Base-by-base conservation (phyloP, 1,140 invertebrate species). In the Pseudomyrmex gracilis region DNA sequence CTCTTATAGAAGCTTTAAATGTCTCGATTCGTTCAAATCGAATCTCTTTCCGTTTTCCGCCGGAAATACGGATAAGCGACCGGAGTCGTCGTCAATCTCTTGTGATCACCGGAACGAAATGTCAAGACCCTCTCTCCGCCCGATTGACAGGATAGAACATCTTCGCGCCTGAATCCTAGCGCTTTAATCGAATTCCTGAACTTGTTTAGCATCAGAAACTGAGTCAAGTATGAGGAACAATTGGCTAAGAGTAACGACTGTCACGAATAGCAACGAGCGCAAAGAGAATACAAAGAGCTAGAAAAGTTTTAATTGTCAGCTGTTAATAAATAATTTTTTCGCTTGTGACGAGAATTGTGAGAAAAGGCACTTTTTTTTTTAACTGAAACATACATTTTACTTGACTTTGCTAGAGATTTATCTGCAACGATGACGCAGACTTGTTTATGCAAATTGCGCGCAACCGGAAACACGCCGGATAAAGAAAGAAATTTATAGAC, bases 111-210 rank as follows among this genome's bases (percentile, higher is more conserved):
- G 24, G 55, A 57, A 71, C 60, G 58, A 66, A 73, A 73, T 77
- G 49, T 51, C 73, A 2, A 68, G 51, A 77, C 43, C 47, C 61
- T 68, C 57, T 34, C 5, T 34, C 61, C 53, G 34, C 34, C 45
- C 64, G 84, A 85, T 76, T 83, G 84, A 73, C 55, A 49, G 49
- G 22, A 15, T 55, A 53, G 57, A 71, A 70, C 80, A 74, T 82
- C 67, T 82, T 74, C 55, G 78, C 68, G 57, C 70, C 58, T 47
- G 83, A 86, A 70, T 64, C 73, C 63, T n/a, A 22, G 49, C 55
- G 34, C 63, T 64, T 87, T 87, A 87, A 87, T 87, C 85, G 77
- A 87, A 85, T 87, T 87, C 85, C 24, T 55, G 61, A 49, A 82
- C 55, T 64, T 82, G 70, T 64, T 73, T 77, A 78, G 80, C 71